A percentile compares a stretch with the other conserved stretches of the same genome.
Evolutionary conservation across 2,797 vertebrate species (phyloP).

Genomic region (Notolabrus celidotus): DNA sequence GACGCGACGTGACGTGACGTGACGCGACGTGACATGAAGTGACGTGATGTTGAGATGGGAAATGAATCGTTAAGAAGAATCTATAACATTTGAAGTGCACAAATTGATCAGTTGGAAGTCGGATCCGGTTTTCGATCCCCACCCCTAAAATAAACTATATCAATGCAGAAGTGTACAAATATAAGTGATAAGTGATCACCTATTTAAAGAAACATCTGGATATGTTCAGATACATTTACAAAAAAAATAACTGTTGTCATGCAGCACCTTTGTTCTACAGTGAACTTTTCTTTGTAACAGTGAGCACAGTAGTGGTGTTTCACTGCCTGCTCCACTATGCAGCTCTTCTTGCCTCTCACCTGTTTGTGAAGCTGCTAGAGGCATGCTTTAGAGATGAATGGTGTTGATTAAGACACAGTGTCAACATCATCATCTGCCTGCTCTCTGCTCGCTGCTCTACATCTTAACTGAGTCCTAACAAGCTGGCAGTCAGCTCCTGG

Average conservation of each 20-base stretch:
- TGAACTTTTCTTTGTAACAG: slow-evolving; percentile 2
- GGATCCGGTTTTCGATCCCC: no score
- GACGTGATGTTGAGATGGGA: no score
- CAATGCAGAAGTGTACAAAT: no score
- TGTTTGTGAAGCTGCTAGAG: slow-evolving; percentile 49
- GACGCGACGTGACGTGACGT: no score
- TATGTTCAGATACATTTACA: no score
- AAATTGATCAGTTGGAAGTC: no score
- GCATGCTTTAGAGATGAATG: slow-evolving; percentile 51
- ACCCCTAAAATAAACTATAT: no score
- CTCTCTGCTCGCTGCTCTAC: slow-evolving; percentile 32
- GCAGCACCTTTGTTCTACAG: slow-evolving; percentile 3
- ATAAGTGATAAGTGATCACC: neutral
- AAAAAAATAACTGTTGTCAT: neutral
- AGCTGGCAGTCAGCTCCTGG: slow-evolving; percentile 35
- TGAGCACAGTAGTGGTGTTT: slow-evolving; percentile 2
- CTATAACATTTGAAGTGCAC: no score
- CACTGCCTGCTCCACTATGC: slow-evolving; percentile 8
- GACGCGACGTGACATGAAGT: no score
- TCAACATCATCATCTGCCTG: slow-evolving; percentile 39
- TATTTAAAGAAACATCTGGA: neutral
- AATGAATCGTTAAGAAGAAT: no score
- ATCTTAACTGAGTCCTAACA: slow-evolving; percentile 46
- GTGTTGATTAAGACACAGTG: slow-evolving; percentile 66
- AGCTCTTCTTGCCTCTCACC: slow-evolving; percentile 33